Conservation (phyloP, 2,888 invertebrate species). For the Diarsia mendica region DNA sequence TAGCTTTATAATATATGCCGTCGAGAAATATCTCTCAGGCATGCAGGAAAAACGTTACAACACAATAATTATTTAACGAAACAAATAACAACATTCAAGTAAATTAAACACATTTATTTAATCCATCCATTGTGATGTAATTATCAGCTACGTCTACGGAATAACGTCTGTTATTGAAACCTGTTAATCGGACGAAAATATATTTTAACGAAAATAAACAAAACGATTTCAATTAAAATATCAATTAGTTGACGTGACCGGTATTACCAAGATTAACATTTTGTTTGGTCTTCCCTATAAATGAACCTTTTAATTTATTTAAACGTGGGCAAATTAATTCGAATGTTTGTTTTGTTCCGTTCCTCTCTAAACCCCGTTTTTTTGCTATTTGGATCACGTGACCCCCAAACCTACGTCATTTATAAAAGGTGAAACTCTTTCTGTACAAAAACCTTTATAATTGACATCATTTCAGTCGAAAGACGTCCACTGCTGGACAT, state of each 20-base stretch:
- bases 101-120: constrained; percentile 9
- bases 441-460: too few species aligned
- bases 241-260: constrained; percentile 29
- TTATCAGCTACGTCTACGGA: not conserved
- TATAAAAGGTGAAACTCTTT: too few species aligned
- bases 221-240: constrained; percentile 44
- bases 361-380: not conserved
- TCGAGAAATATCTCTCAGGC: too few species aligned
- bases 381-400: too few species aligned
- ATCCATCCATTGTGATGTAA: constrained; percentile 6
- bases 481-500: too few species aligned
- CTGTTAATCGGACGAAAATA: constrained; percentile 19
- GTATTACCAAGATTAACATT: constrained; percentile 33
- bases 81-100: not conserved
- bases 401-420: too few species aligned
- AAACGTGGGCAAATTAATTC: not conserved
- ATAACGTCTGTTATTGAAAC: constrained; percentile 30
- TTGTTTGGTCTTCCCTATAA: constrained; percentile 27
- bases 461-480: too few species aligned
- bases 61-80: not conserved
- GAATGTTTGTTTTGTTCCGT: constrained; percentile 4
- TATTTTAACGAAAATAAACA: constrained; percentile 8
- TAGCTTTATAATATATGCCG: too few species aligned
- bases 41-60: not conserved
- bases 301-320: constrained; percentile 2